phyloP scores from a whole-genome alignment of 2,888 invertebrate genomes.

The Tryphoninae sp. region DNA sequence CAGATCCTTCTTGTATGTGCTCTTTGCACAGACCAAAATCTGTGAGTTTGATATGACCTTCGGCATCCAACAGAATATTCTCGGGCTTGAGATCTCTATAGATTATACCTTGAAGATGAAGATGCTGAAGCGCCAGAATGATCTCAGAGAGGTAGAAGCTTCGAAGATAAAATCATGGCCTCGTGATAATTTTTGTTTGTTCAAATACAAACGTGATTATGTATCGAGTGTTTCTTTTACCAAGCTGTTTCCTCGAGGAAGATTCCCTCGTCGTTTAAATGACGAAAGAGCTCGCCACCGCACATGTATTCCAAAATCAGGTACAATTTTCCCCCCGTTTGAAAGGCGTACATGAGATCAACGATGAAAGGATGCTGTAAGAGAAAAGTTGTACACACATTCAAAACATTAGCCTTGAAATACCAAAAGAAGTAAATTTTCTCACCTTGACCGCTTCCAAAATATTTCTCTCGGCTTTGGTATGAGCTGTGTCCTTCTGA shows the following conservation, averaged over 20 bases:
- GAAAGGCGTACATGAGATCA: constrained; percentile 89
- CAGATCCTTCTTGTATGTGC: constrained; percentile 88
- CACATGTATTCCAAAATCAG: constrained; percentile 89
- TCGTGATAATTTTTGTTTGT: too few relatives aligned
- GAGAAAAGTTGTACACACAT: constrained; percentile 46
- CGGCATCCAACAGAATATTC: constrained; percentile 96
- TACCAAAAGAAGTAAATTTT: not conserved
- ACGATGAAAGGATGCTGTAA: constrained; percentile 89
- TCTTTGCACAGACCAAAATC: constrained; percentile 80
- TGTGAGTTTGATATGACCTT: constrained; percentile 89
- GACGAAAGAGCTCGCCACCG: constrained; percentile 90
- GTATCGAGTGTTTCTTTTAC: constrained; percentile 75
- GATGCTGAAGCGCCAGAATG: constrained; percentile 87
- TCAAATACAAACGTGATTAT: not conserved
- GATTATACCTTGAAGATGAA: constrained; percentile 87
- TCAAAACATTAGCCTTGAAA: not conserved
- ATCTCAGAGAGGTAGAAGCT: constrained; percentile 88
- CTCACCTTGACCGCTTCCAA: constrained; percentile 86
- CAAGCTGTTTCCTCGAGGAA: constrained; percentile 89
- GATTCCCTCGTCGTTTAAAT: constrained; percentile 88
- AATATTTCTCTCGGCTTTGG: constrained; percentile 90
- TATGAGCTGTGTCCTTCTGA: constrained; percentile 90
- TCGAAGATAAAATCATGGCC: constrained; percentile 50
- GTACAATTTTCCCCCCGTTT: constrained; percentile 89
- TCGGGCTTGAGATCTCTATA: constrained; percentile 98